Percentiles rank a stretch among this genome's conserved stretches.
Conservation (phyloP, 2,113 vertebrate genomes). For the Mustela lutreola region DNA sequence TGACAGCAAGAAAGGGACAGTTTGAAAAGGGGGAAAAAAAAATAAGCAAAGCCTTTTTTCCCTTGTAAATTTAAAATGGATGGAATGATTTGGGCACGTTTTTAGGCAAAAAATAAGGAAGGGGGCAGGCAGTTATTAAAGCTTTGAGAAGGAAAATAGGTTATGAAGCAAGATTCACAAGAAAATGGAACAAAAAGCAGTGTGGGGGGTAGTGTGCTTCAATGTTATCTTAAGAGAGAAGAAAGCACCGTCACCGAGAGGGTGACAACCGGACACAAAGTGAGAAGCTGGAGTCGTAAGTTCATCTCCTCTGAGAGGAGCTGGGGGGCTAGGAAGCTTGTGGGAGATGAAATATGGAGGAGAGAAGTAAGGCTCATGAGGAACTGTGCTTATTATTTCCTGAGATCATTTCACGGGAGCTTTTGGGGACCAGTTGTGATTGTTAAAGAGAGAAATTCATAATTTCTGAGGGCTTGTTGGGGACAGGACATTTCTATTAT, state of each 20-base stretch:
- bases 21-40: not conserved
- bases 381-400: not conserved
- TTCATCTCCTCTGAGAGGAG: not conserved
- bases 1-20: not conserved
- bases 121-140: not conserved
- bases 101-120: not conserved
- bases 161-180: not conserved
- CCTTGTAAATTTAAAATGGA: not conserved
- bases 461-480: not conserved
- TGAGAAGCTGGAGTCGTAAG: not conserved
- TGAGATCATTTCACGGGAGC: too few species aligned
- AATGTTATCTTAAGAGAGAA: not conserved
- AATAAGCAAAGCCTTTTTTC: not conserved
- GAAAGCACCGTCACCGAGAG: not conserved
- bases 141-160: not conserved
- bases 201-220: not conserved
- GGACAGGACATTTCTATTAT: not conserved
- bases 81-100: not conserved
- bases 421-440: not conserved
- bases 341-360: fast-evolving
- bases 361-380: not conserved
- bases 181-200: not conserved
- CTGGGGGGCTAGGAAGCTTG: fast-evolving
- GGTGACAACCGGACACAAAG: not conserved
- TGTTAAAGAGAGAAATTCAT: not conserved